Conservation (phyloP, 2,113 vertebrate species). For the Phyllostomus hastatus region DNA sequence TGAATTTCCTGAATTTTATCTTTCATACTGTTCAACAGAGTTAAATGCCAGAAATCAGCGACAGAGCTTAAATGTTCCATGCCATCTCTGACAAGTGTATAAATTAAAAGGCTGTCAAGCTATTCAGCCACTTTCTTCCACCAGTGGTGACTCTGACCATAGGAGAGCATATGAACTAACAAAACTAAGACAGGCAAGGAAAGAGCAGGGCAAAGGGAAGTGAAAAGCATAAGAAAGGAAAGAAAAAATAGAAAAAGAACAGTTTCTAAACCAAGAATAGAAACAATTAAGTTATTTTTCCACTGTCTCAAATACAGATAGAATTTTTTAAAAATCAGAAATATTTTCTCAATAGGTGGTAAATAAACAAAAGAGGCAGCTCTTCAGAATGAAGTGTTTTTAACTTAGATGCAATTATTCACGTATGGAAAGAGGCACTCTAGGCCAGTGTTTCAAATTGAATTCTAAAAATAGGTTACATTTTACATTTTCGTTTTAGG, state of each 20-base stretch:
- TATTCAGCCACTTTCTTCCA: conserved; percentile 53
- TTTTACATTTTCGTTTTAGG: not conserved
- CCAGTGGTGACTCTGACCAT: conserved; percentile 36
- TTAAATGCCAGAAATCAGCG: conserved; percentile 30
- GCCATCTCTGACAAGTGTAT: not conserved
- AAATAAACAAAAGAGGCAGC: not conserved
- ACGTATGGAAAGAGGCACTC: not conserved
- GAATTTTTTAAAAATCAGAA: conserved; percentile 10
- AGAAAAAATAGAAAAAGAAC: conserved; percentile 25
- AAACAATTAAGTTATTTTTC: not conserved
- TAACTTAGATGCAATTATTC: not conserved
- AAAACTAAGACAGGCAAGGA: not conserved
- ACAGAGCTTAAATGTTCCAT: conserved; percentile 28
- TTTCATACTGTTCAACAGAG: not conserved
- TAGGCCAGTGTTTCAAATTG: not conserved
- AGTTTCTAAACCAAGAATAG: not conserved
- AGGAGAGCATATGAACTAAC: conserved; percentile 20
- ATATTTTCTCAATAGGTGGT: not conserved
- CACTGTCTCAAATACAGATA: not conserved
- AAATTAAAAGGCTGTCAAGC: conserved; percentile 46
- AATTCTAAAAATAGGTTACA: not conserved
- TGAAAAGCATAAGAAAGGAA: conserved; percentile 51
- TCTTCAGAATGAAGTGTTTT: not conserved
- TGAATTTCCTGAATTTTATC: conserved; percentile 36
- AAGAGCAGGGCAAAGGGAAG: not conserved